phyloP scores from a whole-genome alignment of 2,113 vertebrate genomes.

The Alethe castanea region DNA sequence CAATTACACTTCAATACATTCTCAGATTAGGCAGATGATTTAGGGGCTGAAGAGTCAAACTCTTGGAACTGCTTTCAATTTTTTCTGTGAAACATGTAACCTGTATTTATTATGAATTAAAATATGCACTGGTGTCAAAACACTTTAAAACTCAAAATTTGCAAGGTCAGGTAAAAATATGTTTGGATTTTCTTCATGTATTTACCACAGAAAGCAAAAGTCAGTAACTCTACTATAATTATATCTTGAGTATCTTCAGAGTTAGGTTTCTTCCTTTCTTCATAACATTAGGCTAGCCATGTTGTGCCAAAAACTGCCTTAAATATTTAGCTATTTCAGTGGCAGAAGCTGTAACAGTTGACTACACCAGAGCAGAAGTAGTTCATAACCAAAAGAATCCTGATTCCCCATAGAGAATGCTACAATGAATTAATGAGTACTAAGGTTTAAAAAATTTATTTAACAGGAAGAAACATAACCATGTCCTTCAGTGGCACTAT shows the following conservation, averaged over 20 bases:
- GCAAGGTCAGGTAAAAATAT: not conserved
- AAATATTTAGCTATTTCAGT: not conserved
- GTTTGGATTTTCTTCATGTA: not conserved
- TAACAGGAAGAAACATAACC: not conserved
- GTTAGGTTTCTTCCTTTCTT: not conserved
- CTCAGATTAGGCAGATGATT: constrained; percentile 14
- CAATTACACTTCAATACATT: constrained; percentile 47
- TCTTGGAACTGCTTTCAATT: not conserved
- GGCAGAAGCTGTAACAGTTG: not conserved
- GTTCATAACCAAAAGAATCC: not conserved
- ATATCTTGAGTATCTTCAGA: not conserved
- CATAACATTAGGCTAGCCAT: not conserved
- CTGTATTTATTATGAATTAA: constrained; percentile 5
- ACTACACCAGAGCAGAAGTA: not conserved
- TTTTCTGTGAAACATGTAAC: not conserved
- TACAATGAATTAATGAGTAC: not conserved
- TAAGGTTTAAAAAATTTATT: not conserved
- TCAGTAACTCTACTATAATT: not conserved
- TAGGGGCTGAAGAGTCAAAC: not conserved
- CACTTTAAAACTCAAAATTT: not conserved
- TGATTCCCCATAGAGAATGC: not conserved
- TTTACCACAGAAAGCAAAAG: not conserved
- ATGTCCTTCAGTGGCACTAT: not conserved
- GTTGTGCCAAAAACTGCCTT: not conserved
- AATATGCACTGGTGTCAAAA: not conserved